Evolutionary conservation across 2,113 vertebrate species (phyloP).

Genomic region (Zosterops lateralis): DNA sequence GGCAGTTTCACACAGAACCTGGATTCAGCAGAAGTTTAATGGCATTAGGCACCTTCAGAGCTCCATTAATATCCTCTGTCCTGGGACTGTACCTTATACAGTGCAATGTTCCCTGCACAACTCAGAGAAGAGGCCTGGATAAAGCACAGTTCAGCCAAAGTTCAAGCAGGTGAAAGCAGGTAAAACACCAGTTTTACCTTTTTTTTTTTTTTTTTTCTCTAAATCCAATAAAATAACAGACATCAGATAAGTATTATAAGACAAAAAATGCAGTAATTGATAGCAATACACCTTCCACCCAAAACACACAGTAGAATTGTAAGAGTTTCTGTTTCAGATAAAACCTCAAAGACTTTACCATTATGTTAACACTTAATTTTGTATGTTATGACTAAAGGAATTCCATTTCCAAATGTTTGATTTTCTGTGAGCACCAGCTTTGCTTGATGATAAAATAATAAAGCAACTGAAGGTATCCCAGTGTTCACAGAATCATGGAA

Average conservation of each 20-base stretch:
- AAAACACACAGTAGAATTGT: not conserved
- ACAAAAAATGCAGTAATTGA: not conserved
- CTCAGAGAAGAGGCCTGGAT: not conserved
- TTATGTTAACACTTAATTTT: not conserved
- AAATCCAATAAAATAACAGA: not conserved
- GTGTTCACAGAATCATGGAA: not conserved
- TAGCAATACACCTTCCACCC: not conserved
- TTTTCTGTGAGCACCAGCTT: not conserved
- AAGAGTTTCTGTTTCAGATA: not conserved
- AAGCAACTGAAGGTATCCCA: not conserved
- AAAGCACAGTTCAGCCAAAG: not conserved
- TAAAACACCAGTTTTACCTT: not conserved
- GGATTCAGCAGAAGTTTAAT: not conserved
- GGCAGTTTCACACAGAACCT: not conserved
- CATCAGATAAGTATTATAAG: not conserved
- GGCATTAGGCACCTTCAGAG: not conserved
- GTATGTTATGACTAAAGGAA: not conserved
- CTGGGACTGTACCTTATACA: not conserved
- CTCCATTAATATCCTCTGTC: not conserved
- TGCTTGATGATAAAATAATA: not conserved
- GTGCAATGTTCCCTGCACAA: not conserved
- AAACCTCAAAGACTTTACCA: not conserved
- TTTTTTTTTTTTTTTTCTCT: not conserved
- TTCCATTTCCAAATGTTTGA: not conserved
- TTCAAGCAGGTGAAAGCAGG: not conserved